phyloP scores from a whole-genome alignment of 2,888 invertebrate genomes.

The Temnothorax rugatulus region DNA sequence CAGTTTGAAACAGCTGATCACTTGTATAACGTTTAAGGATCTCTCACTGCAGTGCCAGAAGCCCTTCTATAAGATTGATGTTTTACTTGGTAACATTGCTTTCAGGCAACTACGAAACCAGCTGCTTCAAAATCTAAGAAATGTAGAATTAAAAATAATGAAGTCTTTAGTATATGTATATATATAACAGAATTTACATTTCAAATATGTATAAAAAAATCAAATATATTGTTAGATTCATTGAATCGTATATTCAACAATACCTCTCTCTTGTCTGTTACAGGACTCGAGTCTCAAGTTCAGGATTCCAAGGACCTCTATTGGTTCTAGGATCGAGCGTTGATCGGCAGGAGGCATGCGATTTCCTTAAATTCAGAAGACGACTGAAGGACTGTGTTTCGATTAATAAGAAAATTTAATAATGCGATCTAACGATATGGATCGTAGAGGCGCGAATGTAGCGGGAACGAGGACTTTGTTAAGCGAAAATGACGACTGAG shows the following conservation, averaged over 20 bases:
- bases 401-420: conserved; percentile 40
- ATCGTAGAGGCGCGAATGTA: conserved; percentile 15
- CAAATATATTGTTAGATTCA: not conserved
- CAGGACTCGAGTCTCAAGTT: conserved; percentile 83
- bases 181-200: not conserved
- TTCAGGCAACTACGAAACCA: not conserved
- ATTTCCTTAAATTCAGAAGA: conserved; percentile 32
- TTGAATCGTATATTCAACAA: conserved; percentile 29
- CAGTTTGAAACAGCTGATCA: conserved; percentile 18
- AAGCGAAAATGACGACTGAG: conserved; percentile 47
- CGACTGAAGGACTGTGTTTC: conserved; percentile 38
- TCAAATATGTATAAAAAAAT: not conserved
- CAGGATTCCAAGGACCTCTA: conserved; percentile 84
- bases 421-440: conserved; percentile 8
- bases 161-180: not conserved
- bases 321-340: conserved; percentile 81
- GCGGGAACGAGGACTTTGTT: conserved; percentile 63
- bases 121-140: not conserved
- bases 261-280: conserved; percentile 67
- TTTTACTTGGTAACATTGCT: conserved; percentile 2
- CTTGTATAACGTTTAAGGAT: conserved; percentile 20
- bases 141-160: not conserved
- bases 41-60: conserved; percentile 4
- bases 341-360: conserved; percentile 49
- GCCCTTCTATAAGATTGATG: conserved; percentile 9